phyloP scores from a whole-genome alignment of 2,113 vertebrate genomes.

The Rhadina sibilatrix region DNA sequence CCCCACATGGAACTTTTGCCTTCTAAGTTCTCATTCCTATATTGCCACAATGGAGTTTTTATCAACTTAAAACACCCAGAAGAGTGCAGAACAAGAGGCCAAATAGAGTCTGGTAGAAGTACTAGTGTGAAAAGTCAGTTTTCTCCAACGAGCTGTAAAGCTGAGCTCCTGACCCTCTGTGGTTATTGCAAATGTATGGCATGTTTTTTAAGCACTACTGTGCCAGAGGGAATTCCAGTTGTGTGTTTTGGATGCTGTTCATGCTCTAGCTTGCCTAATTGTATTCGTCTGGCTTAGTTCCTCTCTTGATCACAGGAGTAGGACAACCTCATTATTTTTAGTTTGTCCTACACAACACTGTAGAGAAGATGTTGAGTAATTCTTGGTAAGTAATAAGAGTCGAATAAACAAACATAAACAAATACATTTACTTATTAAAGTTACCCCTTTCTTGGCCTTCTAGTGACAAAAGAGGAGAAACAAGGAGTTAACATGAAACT shows the following conservation, averaged over 20 bases:
- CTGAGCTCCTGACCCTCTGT: not conserved
- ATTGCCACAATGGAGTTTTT: not conserved
- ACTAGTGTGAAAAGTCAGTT: not conserved
- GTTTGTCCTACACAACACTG: not conserved
- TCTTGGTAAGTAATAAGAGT: not conserved
- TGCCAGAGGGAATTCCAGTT: not conserved
- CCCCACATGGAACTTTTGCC: not conserved
- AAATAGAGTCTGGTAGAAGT: not conserved
- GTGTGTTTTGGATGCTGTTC: not conserved
- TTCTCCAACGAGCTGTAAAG: not conserved
- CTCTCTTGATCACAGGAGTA: not conserved
- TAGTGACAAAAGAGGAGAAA: not conserved
- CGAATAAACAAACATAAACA: not conserved
- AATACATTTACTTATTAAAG: not conserved
- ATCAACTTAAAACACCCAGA: not conserved
- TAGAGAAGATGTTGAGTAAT: not conserved
- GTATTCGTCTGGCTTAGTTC: not conserved
- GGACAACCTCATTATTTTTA: not conserved
- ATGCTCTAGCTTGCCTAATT: constrained; percentile 8
- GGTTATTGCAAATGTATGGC: not conserved
- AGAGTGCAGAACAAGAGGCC: not conserved
- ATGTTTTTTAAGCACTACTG: not conserved
- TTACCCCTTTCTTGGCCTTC: not conserved
- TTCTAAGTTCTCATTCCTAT: not conserved
- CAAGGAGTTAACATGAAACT: not conserved